A percentile compares a stretch with the other conserved stretches of the same genome.
Evolutionary conservation across 2,888 invertebrate genomes (phyloP).

Genomic region (Drosophila neotestacea): DNA sequence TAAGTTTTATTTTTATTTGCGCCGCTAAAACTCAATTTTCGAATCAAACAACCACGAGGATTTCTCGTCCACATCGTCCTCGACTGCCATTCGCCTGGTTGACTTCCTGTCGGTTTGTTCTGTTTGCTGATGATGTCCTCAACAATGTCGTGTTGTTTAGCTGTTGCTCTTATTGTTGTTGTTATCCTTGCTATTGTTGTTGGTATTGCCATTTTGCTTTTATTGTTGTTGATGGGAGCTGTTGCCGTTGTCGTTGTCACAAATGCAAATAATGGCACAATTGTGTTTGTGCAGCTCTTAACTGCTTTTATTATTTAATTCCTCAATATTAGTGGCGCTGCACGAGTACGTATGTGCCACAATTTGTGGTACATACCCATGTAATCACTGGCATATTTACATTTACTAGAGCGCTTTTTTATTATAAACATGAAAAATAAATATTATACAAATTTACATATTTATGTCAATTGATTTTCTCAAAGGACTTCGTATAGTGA

Average conservation of each 20-base stretch:
- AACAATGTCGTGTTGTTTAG: conserved; percentile 54
- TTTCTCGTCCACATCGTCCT: conserved; percentile 52
- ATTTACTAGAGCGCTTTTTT: neutral
- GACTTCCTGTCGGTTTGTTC: conserved; percentile 43
- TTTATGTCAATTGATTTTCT: neutral
- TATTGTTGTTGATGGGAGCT: conserved; percentile 56
- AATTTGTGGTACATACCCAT: conserved; percentile 5
- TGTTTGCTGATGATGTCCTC: conserved; percentile 66
- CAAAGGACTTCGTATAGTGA: too few relatives aligned
- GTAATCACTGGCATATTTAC: conserved; percentile 13
- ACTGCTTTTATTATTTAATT: conserved; percentile 80
- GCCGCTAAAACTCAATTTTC: conserved; percentile 81
- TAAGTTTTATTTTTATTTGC: conserved; percentile 79
- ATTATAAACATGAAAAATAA: neutral
- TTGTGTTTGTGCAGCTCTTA: conserved; percentile 74
- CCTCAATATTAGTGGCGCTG: conserved; percentile 51
- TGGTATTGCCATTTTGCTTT: conserved; percentile 48
- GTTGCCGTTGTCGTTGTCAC: conserved; percentile 70
- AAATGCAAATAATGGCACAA: conserved; percentile 84
- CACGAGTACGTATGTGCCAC: conserved; percentile 17
- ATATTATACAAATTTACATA: neutral
- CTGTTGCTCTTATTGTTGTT: conserved; percentile 9
- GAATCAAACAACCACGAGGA: conserved; percentile 80
- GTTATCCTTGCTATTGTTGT: conserved; percentile 19
- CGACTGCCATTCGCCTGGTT: conserved; percentile 24